Evolutionary conservation across 2,797 vertebrate genomes (phyloP), one percentile per base, ranked within the genome.

Genomic region (Salmo trutta): DNA sequence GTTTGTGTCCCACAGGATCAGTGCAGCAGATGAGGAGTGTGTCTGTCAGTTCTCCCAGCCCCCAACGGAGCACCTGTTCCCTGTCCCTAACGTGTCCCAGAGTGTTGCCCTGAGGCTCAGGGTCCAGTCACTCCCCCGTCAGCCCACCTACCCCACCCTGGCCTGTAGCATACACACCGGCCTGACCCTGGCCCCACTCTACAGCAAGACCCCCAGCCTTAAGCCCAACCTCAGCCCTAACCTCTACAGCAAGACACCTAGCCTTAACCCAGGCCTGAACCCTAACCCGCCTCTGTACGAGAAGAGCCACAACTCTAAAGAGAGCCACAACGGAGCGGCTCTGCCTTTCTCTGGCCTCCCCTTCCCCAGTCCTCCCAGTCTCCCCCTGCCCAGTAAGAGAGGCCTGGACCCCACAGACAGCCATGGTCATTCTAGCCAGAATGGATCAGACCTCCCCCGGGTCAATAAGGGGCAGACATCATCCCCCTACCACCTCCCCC

Each of bases 101-200:
- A 98, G 95, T 3, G 96, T 99, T 82, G 97, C 98, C 77, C 95
- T 99, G 93, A 98, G 96, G 92, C 96, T 99, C 83, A 96, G 94
- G 0, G 98, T 99, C 75, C 98, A 99, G 93, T 99, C 98, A 7
- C 92, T 99, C 82, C 98, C 98, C 70, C 95, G 98, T 89, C 98
- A 99, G 79, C 97, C 98, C 10, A 97, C 94, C 88, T 99, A 99
- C 84, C 98, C 98, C 4, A 93, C 95, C 80, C 79, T 99, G 84
- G 96, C 96, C 54, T 99, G 98, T 84, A 99, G 97, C 93, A 98
- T 99, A 89, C 98, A 99, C 75, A 95, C 95, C 29, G 95, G 90
- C 72, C 85, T 93, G 79, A 88, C 93, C 66, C 86, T 93, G 80
- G 86, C 93, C 65, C 90, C 91, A 0, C 92, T 94, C 12, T 91